Conservation (phyloP, 2,888 invertebrate species). For the Platycheirus rosarum region DNA sequence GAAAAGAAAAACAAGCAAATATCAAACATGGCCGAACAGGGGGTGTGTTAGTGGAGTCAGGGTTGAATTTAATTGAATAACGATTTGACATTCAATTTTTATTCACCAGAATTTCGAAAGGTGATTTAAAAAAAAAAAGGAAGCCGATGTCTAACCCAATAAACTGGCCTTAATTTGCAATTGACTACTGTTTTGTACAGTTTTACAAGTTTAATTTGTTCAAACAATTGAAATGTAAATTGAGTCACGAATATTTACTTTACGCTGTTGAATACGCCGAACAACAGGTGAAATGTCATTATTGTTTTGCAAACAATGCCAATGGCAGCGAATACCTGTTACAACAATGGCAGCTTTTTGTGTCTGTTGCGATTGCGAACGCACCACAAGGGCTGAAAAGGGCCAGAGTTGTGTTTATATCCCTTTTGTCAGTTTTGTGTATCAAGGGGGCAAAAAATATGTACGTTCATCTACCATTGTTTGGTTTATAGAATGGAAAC, state of each 20-base stretch:
- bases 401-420: neutral
- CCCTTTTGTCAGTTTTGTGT: neutral
- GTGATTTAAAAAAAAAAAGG: no score
- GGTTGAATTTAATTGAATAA: slow-evolving; percentile 2
- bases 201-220: slow-evolving; percentile 1
- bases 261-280: neutral
- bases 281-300: slow-evolving; percentile 42
- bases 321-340: neutral
- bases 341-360: neutral
- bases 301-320: slow-evolving; percentile 28
- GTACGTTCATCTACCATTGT: neutral
- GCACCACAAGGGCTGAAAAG: neutral
- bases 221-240: slow-evolving; percentile 9
- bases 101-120: no score
- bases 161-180: slow-evolving; percentile 37
- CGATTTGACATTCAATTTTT: slow-evolving; percentile 13
- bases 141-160: no score
- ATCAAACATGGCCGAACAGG: slow-evolving; percentile 1
- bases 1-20: slow-evolving; percentile 27
- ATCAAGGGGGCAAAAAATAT: neutral
- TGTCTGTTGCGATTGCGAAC: neutral
- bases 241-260: neutral
- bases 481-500: neutral
- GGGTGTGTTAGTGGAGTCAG: neutral
- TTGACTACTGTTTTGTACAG: slow-evolving; percentile 5